Percentiles rank a stretch among this genome's conserved stretches.
Evolutionary conservation across 2,797 vertebrate genomes (phyloP).

Genomic region (Manis javanica): DNA sequence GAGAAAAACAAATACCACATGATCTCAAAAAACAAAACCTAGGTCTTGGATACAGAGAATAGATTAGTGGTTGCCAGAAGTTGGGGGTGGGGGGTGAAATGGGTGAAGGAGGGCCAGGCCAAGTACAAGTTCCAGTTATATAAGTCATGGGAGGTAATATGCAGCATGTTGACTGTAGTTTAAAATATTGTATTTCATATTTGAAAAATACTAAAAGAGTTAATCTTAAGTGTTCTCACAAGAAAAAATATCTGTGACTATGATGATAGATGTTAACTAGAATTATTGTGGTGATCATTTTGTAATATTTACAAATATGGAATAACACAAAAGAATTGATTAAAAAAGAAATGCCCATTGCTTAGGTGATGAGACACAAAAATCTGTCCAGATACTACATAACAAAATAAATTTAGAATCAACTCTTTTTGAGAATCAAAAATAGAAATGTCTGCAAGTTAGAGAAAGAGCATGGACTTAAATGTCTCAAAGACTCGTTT

Average conservation of each 20-base stretch:
- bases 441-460: not conserved
- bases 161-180: not conserved
- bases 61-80: not conserved
- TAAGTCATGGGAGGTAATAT: not conserved
- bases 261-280: not conserved
- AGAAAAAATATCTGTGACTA: not conserved
- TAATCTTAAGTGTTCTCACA: not conserved
- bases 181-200: not conserved
- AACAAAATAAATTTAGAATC: not conserved
- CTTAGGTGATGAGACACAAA: not conserved
- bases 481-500: not conserved
- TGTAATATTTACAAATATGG: not conserved
- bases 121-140: not conserved
- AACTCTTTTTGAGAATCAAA: not conserved
- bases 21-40: not conserved
- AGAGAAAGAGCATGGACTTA: not conserved
- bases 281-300: slow-evolving; percentile 6
- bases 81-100: not conserved
- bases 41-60: not conserved
- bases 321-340: not conserved
- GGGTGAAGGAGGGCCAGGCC: not conserved
- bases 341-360: not conserved
- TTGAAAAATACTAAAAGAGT: not conserved
- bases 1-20: not conserved
- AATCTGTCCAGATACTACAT: not conserved